Conservation (phyloP, 2,888 invertebrate species). For the Fissipunctia ypsillon region DNA sequence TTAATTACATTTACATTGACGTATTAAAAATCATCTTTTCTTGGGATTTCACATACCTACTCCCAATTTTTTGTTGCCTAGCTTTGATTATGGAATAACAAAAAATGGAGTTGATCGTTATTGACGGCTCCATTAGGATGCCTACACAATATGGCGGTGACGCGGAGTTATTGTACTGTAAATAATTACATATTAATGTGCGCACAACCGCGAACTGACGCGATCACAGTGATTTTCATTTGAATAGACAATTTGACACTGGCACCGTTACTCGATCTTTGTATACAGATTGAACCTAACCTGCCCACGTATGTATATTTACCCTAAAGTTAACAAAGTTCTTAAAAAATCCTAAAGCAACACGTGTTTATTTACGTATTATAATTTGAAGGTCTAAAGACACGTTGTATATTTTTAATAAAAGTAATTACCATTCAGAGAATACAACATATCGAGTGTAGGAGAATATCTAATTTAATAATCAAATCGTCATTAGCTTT, state of each 20-base stretch:
- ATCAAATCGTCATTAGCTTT: constrained; percentile 25
- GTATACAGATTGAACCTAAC: constrained; percentile 41
- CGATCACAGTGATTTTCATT: constrained; percentile 76
- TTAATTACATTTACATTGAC: constrained; percentile 30
- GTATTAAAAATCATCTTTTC: constrained; percentile 30
- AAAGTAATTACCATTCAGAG: constrained; percentile 17
- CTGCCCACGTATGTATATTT: constrained; percentile 6
- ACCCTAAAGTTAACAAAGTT: not conserved
- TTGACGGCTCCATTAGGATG: constrained; percentile 72
- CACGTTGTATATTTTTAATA: not conserved
- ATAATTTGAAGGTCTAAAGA: not conserved
- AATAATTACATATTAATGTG: constrained; percentile 77
- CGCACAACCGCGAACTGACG: constrained; percentile 76
- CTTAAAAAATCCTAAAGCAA: not conserved
- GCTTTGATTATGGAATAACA: constrained; percentile 56
- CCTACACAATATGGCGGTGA: constrained; percentile 70
- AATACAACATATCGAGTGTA: not conserved
- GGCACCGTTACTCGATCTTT: constrained; percentile 80
- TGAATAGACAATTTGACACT: constrained; percentile 78
- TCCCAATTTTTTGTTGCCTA: constrained; percentile 54
- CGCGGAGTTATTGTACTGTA: constrained; percentile 78
- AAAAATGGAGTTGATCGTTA: constrained; percentile 65
- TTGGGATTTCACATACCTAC: constrained; percentile 38
- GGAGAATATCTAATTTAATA: constrained; percentile 20
- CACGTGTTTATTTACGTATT: not conserved